Percentiles rank a stretch among this genome's conserved stretches.
These are phyloP conservation scores for Calyptomena viridis DNA, from an alignment of 2,113 vertebrate genomes.

Conservation along the genomic window DNA sequence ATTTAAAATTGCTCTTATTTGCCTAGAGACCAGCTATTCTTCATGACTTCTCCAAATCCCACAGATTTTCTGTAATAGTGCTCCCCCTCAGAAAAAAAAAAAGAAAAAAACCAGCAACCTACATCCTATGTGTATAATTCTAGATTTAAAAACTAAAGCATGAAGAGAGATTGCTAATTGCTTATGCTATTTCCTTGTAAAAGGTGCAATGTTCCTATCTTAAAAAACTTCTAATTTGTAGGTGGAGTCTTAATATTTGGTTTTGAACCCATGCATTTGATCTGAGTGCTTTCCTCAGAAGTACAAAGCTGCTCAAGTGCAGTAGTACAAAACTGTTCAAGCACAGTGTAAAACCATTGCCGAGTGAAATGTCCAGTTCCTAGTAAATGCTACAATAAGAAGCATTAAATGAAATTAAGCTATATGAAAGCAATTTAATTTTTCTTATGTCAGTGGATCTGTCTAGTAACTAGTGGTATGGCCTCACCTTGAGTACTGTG, in stretches of 20 bases:
- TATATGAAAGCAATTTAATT: neutral
- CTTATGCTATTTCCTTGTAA: slow-evolving; percentile 59
- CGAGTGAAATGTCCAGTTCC: neutral
- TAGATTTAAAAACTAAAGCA: slow-evolving; percentile 12
- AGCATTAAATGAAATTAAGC: neutral
- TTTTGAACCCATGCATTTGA: neutral
- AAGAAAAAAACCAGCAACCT: slow-evolving; percentile 68
- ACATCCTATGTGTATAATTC: slow-evolving; percentile 79
- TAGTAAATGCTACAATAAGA: neutral
- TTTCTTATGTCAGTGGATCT: neutral
- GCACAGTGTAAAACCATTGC: neutral
- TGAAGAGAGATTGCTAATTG: slow-evolving; percentile 51
- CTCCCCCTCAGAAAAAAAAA: neutral
- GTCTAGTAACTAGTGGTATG: neutral
- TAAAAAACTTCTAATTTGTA: neutral
- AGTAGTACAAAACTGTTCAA: neutral
- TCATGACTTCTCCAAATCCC: slow-evolving; percentile 66
- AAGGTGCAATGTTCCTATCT: neutral
- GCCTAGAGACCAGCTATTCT: slow-evolving; percentile 30
- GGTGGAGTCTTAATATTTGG: neutral
- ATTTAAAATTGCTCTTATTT: neutral
- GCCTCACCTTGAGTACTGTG: neutral
- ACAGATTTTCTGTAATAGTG: slow-evolving; percentile 72
- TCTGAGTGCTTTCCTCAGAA: neutral
- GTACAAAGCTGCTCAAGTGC: neutral